phyloP scores from a whole-genome alignment of 2,888 invertebrate species.

The Acleris sparsana region DNA sequence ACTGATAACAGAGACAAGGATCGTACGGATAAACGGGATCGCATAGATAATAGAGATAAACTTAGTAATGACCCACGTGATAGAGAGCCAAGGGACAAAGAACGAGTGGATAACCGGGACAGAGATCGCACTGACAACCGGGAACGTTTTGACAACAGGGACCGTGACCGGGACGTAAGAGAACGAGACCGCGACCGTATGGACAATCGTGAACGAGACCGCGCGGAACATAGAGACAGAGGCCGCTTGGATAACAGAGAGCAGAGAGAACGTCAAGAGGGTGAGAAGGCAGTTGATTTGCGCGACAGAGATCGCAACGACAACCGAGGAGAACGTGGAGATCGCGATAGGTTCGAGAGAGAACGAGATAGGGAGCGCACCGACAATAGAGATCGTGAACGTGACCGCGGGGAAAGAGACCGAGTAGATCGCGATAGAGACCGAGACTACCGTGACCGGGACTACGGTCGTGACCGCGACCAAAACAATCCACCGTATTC shows the following conservation, averaged over 20 bases:
- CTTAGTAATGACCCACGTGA: slow-evolving; percentile 42
- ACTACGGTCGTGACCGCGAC: slow-evolving; percentile 71
- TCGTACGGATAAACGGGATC: slow-evolving; percentile 50
- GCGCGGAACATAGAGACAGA: slow-evolving; percentile 45
- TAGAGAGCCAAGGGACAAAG: slow-evolving; percentile 35
- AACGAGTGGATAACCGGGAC: slow-evolving; percentile 38
- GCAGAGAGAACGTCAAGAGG: slow-evolving; percentile 44
- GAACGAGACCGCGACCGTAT: slow-evolving; percentile 55
- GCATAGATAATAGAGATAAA: slow-evolving; percentile 56
- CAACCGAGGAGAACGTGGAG: slow-evolving; percentile 51
- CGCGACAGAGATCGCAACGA: slow-evolving; percentile 53
- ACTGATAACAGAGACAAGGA: slow-evolving; percentile 67
- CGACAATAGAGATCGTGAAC: slow-evolving; percentile 49
- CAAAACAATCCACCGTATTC: slow-evolving; percentile 86
- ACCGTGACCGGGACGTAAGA: slow-evolving; percentile 44
- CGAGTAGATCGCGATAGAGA: slow-evolving; percentile 52
- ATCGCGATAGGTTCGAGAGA: slow-evolving; percentile 57
- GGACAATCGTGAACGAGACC: slow-evolving; percentile 7
- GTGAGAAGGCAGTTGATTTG: slow-evolving; percentile 43
- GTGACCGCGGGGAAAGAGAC: slow-evolving; percentile 52
- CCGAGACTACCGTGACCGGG: slow-evolving; percentile 50
- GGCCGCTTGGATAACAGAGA: slow-evolving; percentile 46
- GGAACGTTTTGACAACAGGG: slow-evolving; percentile 39
- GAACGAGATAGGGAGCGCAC: slow-evolving; percentile 55
- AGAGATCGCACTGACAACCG: slow-evolving; percentile 42